Percentiles rank a stretch among this genome's conserved stretches.
Evolutionary conservation across 1,140 invertebrate species (phyloP).

Genomic region (Mercenaria mercenaria): DNA sequence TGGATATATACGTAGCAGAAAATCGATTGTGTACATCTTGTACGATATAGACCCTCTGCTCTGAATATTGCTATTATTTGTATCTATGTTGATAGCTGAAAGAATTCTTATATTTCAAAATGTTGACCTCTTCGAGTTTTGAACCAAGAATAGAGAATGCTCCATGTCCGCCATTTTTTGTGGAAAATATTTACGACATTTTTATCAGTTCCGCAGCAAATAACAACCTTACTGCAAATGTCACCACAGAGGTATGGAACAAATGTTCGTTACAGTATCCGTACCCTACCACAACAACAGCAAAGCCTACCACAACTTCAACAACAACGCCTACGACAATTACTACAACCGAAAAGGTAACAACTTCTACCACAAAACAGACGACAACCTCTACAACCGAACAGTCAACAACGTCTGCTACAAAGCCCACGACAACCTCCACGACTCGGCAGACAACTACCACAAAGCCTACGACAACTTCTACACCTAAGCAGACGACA

Average conservation of each 20-base stretch:
- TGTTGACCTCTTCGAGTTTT: background rate
- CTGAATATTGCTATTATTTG: too few relatives aligned
- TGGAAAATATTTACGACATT: constrained; percentile 13
- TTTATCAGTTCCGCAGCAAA: background rate
- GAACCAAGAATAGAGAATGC: constrained; percentile 7
- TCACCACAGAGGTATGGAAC: background rate
- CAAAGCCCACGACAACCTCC: background rate
- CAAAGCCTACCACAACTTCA: constrained; percentile 82
- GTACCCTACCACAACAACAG: constrained; percentile 90
- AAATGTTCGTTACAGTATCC: background rate
- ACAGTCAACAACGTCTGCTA: background rate
- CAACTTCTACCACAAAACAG: constrained; percentile 91
- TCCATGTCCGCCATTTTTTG: constrained; percentile 43
- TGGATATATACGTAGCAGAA: too few relatives aligned
- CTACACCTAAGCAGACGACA: background rate
- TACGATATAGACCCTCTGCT: too few relatives aligned
- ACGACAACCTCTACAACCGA: constrained; percentile 88
- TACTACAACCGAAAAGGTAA: constrained; percentile 45
- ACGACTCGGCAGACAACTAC: background rate
- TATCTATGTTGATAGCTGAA: too few relatives aligned
- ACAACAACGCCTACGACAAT: constrained; percentile 95
- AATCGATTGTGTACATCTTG: too few relatives aligned
- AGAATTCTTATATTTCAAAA: too few relatives aligned
- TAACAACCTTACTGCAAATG: background rate
- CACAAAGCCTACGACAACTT: background rate